Base-by-base conservation (phyloP, 2,113 vertebrate species). In the Oryzias javanicus region DNA sequence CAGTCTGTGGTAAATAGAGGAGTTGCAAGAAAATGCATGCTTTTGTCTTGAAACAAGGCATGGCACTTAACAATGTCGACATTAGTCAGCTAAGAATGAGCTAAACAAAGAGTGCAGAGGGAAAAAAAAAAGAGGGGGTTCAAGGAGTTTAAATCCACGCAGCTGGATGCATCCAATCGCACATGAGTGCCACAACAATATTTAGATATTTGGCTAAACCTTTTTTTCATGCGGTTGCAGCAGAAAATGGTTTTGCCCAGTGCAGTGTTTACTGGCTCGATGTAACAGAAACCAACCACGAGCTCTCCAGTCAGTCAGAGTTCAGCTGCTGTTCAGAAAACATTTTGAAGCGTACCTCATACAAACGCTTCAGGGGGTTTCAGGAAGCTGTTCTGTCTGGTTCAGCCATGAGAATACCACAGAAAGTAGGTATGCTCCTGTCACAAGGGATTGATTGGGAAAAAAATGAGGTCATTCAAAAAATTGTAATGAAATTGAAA, bases 261-360 rank as follows among this genome's bases (percentile, higher is more conserved):
- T 41, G 13, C 50, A 55, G 54, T 64, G 68, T 80, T 85, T 83
- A 76, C 63, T 35, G 68, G 48, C 58, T 42, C 24, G 74, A 55
- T 51, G 54, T 72, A 65, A 74, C 55, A 67, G 56, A 82, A 70
- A 73, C 25, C 65, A 55, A 66, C 54, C 60, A 76, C 72, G 72
- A 74, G 76, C 22, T 42, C 55, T 41, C 5, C 71, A 76, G 84
- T 84, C 85, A 74, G 49, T 76, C 53, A 67, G 67, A 74, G 81
- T 79, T 84, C 79, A 84, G 64, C 64, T 49, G 55, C 67, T 62
- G 42, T 18, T 81, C 69, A 76, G 75, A 60, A 70, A 79, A 74
- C 22, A 61, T 25, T 74, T 54, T 76, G 55, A 72, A 59, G 57
- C 60, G 25, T 66, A 78, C 56, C 52, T 61, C 68, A 57, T 78